Conservation (phyloP, 2,888 invertebrate genomes). For the Apoda limacodes region DNA sequence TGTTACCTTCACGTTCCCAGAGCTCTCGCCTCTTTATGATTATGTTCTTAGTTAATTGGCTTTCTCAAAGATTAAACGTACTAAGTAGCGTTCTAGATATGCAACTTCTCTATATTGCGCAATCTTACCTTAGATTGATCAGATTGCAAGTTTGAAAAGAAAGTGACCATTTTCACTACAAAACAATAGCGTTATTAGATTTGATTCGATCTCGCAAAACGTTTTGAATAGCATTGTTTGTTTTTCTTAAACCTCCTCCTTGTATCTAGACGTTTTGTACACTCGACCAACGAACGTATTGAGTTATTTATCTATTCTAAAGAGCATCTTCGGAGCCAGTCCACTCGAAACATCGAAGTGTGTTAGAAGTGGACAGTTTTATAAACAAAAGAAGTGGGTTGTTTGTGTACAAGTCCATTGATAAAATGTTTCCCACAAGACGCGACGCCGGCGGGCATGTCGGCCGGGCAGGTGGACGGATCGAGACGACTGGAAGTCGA, state of each 20-base stretch:
- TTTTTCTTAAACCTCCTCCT: too few relatives aligned
- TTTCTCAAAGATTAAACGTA: constrained; percentile 37
- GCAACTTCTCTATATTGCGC: too few relatives aligned
- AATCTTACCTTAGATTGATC: constrained; percentile 32
- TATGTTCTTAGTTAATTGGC: constrained; percentile 38
- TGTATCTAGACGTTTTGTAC: too few relatives aligned
- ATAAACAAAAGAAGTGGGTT: constrained; percentile 57
- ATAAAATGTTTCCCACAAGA: constrained; percentile 58
- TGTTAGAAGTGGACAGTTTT: constrained; percentile 63
- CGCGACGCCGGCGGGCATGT: constrained; percentile 31
- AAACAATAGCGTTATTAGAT: constrained; percentile 39
- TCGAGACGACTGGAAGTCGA: constrained; percentile 37
- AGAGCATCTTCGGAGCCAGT: constrained; percentile 35
- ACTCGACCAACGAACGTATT: constrained; percentile 24
- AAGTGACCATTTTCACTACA: constrained; percentile 34
- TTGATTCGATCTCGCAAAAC: constrained; percentile 18
- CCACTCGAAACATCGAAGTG: constrained; percentile 39
- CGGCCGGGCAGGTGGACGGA: constrained; percentile 47
- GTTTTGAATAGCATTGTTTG: too few relatives aligned
- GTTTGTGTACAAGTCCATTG: constrained; percentile 52
- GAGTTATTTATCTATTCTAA: constrained; percentile 47
- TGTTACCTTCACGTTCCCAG: too few relatives aligned
- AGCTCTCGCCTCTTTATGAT: constrained; percentile 31
- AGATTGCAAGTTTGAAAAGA: constrained; percentile 33
- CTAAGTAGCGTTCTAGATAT: constrained; percentile 29